These are phyloP conservation scores for Lepidocyrtoides sp. DNA, from an alignment of 2,888 invertebrate genomes.

Conservation along the genomic window DNA sequence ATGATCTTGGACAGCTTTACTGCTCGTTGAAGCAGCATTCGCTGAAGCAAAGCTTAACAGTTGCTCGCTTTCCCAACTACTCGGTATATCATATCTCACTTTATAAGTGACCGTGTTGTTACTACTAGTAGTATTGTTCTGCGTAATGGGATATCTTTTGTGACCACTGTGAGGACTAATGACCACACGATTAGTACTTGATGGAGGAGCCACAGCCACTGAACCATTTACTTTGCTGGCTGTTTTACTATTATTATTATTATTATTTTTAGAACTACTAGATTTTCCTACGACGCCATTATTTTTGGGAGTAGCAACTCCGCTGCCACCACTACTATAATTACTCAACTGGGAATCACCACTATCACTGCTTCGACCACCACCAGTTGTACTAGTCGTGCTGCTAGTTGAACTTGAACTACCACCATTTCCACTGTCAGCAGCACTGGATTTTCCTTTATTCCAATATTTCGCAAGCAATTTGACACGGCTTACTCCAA, in stretches of 20 bases:
- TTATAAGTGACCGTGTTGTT: constrained; percentile 66
- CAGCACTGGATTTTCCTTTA: constrained; percentile 62
- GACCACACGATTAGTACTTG: constrained; percentile 52
- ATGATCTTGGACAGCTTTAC: constrained; percentile 24
- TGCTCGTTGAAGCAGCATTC: not conserved
- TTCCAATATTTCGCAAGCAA: constrained; percentile 75
- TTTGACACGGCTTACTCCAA: constrained; percentile 71
- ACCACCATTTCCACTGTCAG: constrained; percentile 63
- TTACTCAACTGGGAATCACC: constrained; percentile 71
- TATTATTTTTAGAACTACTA: not conserved
- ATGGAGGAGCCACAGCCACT: constrained; percentile 30
- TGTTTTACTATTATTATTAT: not conserved
- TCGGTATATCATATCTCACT: constrained; percentile 73
- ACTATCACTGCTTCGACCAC: constrained; percentile 68
- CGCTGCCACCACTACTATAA: constrained; percentile 53
- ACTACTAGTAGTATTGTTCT: constrained; percentile 20
- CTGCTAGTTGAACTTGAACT: constrained; percentile 31
- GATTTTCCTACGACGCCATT: not conserved
- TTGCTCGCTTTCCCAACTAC: constrained; percentile 73
- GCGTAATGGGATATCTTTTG: constrained; percentile 67
- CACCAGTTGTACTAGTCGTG: not conserved
- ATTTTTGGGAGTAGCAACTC: constrained; percentile 26
- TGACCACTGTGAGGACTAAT: constrained; percentile 57
- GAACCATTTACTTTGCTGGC: constrained; percentile 11
- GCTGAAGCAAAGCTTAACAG: constrained; percentile 66